Evolutionary conservation across 2,113 vertebrate genomes (phyloP).

Genomic region (Ophiodon elongatus): DNA sequence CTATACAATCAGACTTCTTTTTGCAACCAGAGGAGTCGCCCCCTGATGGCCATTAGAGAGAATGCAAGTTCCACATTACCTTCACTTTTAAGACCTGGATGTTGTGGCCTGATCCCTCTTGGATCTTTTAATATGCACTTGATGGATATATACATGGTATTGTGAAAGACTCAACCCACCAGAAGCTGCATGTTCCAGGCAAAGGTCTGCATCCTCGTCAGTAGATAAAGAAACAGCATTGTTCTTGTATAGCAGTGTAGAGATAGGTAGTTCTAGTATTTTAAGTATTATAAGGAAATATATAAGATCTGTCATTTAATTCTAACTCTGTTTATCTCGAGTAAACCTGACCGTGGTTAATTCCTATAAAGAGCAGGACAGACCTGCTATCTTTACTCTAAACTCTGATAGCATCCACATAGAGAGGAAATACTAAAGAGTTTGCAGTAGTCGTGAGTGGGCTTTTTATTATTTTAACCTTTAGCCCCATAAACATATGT

Average conservation of each 20-base stretch:
- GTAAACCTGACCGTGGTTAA: background rate
- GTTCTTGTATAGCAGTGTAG: too few relatives aligned
- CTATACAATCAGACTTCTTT: too few relatives aligned
- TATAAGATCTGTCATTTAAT: too few relatives aligned
- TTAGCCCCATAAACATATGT: background rate
- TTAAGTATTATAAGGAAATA: background rate
- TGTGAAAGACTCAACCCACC: conserved; percentile 11
- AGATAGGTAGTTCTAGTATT: background rate
- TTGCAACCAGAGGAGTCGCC: too few relatives aligned
- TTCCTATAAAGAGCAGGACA: background rate
- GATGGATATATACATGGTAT: background rate
- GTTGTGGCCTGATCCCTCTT: background rate
- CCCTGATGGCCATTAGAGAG: too few relatives aligned
- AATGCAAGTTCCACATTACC: too few relatives aligned
- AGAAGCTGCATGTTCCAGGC: too few relatives aligned
- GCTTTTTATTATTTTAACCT: background rate
- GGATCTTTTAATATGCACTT: background rate
- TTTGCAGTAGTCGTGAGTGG: background rate
- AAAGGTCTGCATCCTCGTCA: too few relatives aligned
- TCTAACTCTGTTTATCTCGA: background rate
- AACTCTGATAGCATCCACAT: background rate
- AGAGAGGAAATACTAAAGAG: background rate
- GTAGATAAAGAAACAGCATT: too few relatives aligned
- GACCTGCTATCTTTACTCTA: background rate
- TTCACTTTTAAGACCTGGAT: too few relatives aligned